Conservation (phyloP, 2,888 invertebrate species). For the Laothoe populi region DNA sequence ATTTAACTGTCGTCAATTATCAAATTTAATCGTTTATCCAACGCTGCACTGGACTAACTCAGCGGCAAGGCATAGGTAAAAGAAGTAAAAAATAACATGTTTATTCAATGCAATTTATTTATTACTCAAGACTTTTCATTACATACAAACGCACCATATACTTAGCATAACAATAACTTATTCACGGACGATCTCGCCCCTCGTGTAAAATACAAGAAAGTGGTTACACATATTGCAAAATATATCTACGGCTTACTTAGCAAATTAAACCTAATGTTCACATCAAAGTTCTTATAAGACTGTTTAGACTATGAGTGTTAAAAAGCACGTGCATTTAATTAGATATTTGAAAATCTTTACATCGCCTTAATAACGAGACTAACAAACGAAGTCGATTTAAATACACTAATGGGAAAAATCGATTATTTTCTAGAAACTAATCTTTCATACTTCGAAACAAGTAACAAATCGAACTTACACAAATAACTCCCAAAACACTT, state of each 20-base stretch:
- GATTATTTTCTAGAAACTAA: not conserved
- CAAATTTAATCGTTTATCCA: too few relatives aligned
- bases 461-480: slow-evolving; percentile 1
- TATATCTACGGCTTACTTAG: slow-evolving; percentile 8
- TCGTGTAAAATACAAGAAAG: slow-evolving; percentile 30
- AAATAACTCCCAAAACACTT: not conserved
- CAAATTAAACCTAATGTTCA: slow-evolving; percentile 7
- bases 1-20: too few relatives aligned
- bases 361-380: slow-evolving; percentile 12
- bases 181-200: slow-evolving; percentile 50
- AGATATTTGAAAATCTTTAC: slow-evolving; percentile 5
- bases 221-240: slow-evolving; percentile 26
- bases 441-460: slow-evolving; percentile 3
- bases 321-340: slow-evolving; percentile 20
- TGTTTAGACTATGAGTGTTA: slow-evolving; percentile 22
- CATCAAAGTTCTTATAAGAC: not conserved
- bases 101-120: slow-evolving; percentile 77
- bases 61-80: not conserved
- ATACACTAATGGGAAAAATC: not conserved
- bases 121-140: slow-evolving; percentile 74
- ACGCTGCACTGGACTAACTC: too few relatives aligned
- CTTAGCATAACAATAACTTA: slow-evolving; percentile 76
- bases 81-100: slow-evolving; percentile 32
- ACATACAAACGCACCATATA: slow-evolving; percentile 83
- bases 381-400: slow-evolving; percentile 15